phyloP scores from a whole-genome alignment of 2,888 invertebrate species.

The Psylliodes chrysocephalus region DNA sequence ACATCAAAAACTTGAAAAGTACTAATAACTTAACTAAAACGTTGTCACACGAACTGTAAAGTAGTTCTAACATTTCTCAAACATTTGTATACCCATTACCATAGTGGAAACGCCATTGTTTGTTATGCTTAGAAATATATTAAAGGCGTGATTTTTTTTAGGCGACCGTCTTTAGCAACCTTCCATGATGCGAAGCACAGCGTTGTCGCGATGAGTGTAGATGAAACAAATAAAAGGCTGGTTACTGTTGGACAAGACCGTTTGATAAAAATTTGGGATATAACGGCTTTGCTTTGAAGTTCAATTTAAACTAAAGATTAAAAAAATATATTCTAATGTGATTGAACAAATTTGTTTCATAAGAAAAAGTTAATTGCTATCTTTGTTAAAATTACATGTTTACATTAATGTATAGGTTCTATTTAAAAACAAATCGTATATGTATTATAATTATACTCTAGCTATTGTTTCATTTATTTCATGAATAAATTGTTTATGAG shows the following conservation, averaged over 20 bases:
- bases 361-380: conserved; percentile 56
- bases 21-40: too few species aligned
- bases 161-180: conserved; percentile 90
- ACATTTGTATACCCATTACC: too few species aligned
- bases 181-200: conserved; percentile 96
- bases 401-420: conserved; percentile 57
- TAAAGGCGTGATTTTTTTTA: too few species aligned
- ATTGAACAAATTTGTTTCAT: conserved; percentile 52
- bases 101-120: too few species aligned
- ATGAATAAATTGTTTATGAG: conserved; percentile 35
- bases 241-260: conserved; percentile 95
- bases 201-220: conserved; percentile 87
- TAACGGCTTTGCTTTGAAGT: conserved; percentile 69
- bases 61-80: too few species aligned
- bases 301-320: conserved; percentile 24
- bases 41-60: too few species aligned
- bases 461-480: conserved; percentile 36
- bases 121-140: too few species aligned
- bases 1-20: too few species aligned
- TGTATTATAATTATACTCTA: conserved; percentile 38
- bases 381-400: conserved; percentile 57
- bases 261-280: conserved; percentile 93
- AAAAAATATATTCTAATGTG: conserved; percentile 58
- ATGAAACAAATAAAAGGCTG: conserved; percentile 87
- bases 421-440: conserved; percentile 42